phyloP scores from a whole-genome alignment of 2,113 vertebrate genomes.

The Podarcis muralis region DNA sequence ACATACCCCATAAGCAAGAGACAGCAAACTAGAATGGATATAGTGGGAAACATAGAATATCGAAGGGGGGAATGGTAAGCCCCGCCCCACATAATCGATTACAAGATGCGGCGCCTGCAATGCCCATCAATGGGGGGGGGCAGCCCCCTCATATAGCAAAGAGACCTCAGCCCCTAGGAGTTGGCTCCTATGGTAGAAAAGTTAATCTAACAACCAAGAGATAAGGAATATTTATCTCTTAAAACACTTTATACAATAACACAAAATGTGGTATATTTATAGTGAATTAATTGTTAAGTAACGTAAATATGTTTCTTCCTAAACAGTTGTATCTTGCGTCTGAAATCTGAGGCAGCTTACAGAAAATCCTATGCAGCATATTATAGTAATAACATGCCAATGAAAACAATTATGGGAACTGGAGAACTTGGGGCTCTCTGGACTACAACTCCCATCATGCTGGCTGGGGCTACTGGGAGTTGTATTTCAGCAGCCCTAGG shows the following conservation, averaged over 20 bases:
- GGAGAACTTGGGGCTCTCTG: background rate
- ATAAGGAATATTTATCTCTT: background rate
- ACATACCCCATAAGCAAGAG: conserved; percentile 31
- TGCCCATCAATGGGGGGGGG: no score
- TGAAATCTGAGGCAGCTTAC: background rate
- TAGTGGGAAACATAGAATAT: conserved; percentile 27
- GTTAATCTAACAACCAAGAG: conserved; percentile 29
- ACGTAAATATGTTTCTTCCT: background rate
- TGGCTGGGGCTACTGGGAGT: no score
- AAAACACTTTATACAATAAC: background rate
- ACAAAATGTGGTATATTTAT: background rate
- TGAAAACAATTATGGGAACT: background rate
- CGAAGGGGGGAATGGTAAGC: no score
- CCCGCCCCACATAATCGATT: no score
- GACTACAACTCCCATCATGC: no score
- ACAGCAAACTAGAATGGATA: conserved; percentile 42
- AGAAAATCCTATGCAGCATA: background rate
- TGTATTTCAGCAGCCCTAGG: no score
- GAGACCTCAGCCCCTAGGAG: no score
- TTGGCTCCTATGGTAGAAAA: conserved; percentile 20
- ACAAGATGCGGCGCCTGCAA: no score
- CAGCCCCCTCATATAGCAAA: no score
- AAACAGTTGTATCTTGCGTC: background rate
- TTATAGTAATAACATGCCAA: background rate
- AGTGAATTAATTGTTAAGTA: background rate